These are phyloP conservation scores for Dendrocincla tyrannina DNA, from an alignment of 2,797 vertebrate genomes.

Conservation along the genomic window DNA sequence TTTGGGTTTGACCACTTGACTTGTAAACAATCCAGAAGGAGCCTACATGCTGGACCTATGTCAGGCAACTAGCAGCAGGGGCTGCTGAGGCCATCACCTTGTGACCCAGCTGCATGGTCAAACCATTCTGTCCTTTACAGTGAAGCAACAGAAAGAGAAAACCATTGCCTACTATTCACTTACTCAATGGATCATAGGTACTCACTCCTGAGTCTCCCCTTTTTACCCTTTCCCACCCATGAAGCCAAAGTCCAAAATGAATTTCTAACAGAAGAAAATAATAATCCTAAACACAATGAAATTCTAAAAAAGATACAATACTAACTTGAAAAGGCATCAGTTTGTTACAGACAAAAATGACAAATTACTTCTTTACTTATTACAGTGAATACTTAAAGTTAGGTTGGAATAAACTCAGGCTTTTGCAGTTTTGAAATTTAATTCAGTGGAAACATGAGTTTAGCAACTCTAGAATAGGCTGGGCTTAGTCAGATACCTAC, in stretches of 20 bases:
- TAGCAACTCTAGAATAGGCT: neutral
- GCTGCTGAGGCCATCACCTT: neutral
- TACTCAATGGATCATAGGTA: neutral
- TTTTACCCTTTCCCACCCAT: neutral
- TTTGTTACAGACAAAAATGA: neutral
- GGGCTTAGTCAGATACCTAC: neutral
- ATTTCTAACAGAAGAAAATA: neutral
- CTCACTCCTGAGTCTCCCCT: neutral
- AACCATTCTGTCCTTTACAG: neutral
- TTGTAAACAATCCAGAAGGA: neutral
- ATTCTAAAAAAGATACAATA: neutral
- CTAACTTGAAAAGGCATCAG: neutral
- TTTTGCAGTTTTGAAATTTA: neutral
- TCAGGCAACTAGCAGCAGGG: neutral
- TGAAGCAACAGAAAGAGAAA: neutral
- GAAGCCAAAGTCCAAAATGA: neutral
- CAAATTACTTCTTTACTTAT: neutral
- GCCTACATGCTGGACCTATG: neutral
- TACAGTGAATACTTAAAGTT: neutral
- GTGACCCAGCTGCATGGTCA: neutral
- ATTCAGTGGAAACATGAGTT: neutral
- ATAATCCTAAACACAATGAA: neutral
- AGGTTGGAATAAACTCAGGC: neutral
- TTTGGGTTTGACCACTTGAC: neutral
- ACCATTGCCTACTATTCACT: neutral